phyloP scores from a whole-genome alignment of 2,113 vertebrate species.

The Elanoides forficatus region DNA sequence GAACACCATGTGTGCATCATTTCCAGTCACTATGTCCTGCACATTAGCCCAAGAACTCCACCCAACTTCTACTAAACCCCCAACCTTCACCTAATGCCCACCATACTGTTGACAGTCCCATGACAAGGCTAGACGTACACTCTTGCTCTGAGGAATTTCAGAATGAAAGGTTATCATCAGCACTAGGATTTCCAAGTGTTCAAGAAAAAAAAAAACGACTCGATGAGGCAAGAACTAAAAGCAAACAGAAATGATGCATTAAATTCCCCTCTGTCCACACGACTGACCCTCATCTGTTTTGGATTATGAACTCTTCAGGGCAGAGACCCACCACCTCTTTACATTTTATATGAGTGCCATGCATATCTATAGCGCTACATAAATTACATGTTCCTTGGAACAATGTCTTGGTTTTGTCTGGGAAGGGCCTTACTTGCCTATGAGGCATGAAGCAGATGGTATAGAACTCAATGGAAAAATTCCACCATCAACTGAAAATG shows the following conservation, averaged over 20 bases:
- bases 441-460: not conserved
- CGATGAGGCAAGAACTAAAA: not conserved
- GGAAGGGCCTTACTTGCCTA: not conserved
- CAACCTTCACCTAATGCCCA: not conserved
- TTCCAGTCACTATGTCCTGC: not conserved
- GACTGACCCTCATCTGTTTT: not conserved
- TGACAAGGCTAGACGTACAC: not conserved
- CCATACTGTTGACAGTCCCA: not conserved
- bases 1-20: accelerated
- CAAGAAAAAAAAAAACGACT: not conserved
- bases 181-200: not conserved
- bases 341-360: not conserved
- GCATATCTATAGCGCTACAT: not conserved
- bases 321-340: not conserved
- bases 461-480: not conserved
- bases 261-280: not conserved
- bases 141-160: not conserved
- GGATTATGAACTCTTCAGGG: not conserved
- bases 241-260: not conserved
- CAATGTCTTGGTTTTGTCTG: not conserved
- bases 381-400: not conserved
- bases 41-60: not conserved
- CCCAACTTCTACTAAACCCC: not conserved
- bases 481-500: not conserved
- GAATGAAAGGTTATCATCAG: not conserved